phyloP scores from a whole-genome alignment of 2,888 invertebrate genomes.

The Hanleya hanleyi region DNA sequence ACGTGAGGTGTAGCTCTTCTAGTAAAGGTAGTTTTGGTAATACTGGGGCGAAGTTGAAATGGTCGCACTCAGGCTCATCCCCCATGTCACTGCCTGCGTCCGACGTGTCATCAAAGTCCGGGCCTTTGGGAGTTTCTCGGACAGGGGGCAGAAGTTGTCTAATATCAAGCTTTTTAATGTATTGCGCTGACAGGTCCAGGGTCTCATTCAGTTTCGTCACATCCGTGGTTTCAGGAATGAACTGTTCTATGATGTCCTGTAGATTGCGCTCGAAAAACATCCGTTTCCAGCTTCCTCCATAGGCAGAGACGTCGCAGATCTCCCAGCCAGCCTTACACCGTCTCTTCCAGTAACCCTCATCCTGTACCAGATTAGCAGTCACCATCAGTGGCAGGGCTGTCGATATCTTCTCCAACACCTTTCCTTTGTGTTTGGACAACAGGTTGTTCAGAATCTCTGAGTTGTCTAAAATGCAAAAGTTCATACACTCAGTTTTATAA shows the following conservation, averaged over 20 bases:
- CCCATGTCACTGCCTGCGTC: conserved; percentile 70
- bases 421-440: conserved; percentile 66
- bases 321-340: conserved; percentile 72
- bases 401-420: conserved; percentile 69
- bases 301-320: conserved; percentile 70
- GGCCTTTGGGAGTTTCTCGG: conserved; percentile 64
- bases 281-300: conserved; percentile 70
- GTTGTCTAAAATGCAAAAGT: conserved; percentile 60
- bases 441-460: conserved; percentile 67
- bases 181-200: conserved; percentile 66
- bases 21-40: conserved; percentile 65
- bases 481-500: no score
- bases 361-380: conserved; percentile 72
- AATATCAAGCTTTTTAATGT: conserved; percentile 67
- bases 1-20: conserved; percentile 70
- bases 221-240: conserved; percentile 71
- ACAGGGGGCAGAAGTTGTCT: conserved; percentile 73
- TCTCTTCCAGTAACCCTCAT: conserved; percentile 73
- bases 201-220: conserved; percentile 63
- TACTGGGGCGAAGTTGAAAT: conserved; percentile 72
- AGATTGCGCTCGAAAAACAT: conserved; percentile 73
- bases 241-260: conserved; percentile 71
- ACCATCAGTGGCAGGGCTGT: conserved; percentile 69
- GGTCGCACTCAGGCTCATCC: conserved; percentile 71
- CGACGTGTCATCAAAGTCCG: conserved; percentile 64